phyloP scores from a whole-genome alignment of 2,797 vertebrate species.

The Esox lucius region DNA sequence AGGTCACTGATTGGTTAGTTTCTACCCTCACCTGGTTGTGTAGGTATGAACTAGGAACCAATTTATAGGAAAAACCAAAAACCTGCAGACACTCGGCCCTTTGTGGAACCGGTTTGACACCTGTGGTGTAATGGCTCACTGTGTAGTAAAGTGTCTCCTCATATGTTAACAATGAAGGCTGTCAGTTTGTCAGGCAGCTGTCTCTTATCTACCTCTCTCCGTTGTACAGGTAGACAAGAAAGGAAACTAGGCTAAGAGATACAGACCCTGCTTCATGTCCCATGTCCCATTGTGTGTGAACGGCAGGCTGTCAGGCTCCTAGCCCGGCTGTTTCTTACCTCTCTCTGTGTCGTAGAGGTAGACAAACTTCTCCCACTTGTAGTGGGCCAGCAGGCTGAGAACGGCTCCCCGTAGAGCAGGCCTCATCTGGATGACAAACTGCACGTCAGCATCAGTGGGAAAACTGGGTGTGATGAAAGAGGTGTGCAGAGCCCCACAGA shows the following conservation, averaged over 20 bases:
- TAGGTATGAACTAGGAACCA: no score
- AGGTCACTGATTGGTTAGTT: no score
- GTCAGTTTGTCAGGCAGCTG: not conserved
- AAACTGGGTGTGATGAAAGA: slow-evolving; percentile 98
- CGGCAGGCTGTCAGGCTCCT: not conserved
- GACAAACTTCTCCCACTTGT: slow-evolving; percentile 97
- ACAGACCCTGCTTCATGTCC: not conserved
- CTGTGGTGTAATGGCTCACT: not conserved
- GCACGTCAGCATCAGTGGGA: slow-evolving; percentile 91
- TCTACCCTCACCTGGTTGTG: no score
- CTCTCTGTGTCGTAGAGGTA: slow-evolving; percentile 97
- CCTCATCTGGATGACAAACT: slow-evolving; percentile 98
- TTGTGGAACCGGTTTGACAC: no score
- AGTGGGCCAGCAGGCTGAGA: slow-evolving; percentile 88
- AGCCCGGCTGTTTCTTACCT: slow-evolving; percentile 77
- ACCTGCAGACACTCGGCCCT: no score
- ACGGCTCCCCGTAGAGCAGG: slow-evolving; percentile 88
- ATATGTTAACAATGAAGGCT: not conserved
- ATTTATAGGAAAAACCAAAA: no score
- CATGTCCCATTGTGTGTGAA: not conserved
- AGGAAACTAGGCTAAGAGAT: not conserved
- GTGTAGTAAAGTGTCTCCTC: not conserved
- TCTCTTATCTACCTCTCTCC: not conserved
- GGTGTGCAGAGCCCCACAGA: slow-evolving; percentile 96
- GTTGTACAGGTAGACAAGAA: not conserved